Conservation (phyloP, 2,797 vertebrate genomes). For the Menidia menidia region DNA sequence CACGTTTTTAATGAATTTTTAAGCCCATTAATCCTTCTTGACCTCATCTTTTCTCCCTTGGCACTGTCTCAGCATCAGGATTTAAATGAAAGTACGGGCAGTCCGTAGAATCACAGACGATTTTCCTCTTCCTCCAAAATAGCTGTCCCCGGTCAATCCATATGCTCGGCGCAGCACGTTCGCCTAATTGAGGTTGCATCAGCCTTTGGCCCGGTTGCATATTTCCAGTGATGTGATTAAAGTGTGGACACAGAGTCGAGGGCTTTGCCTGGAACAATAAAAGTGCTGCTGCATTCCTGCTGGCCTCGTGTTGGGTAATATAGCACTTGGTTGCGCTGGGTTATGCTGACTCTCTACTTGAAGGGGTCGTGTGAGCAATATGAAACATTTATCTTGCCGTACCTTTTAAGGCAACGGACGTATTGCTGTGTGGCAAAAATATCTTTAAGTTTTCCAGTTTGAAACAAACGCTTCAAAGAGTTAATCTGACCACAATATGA, state of each 20-base stretch:
- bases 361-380: conserved; percentile 45
- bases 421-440: neutral
- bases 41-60: conserved; percentile 1
- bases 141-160: conserved; percentile 30
- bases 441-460: conserved; percentile 4
- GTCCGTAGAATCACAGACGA: conserved; percentile 33
- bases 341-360: conserved; percentile 28
- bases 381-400: conserved; percentile 62
- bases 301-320: conserved; percentile 17
- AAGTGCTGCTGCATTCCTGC: conserved; percentile 51
- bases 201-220: conserved; percentile 21
- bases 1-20: neutral
- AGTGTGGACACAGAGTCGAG: conserved; percentile 20
- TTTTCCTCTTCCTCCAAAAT: conserved; percentile 12
- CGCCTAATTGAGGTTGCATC: conserved; percentile 48
- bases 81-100: conserved; percentile 34
- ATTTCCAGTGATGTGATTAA: conserved; percentile 49
- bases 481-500: conserved; percentile 11
- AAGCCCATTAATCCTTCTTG: conserved; percentile 1
- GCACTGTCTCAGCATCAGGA: conserved; percentile 14
- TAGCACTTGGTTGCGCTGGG: conserved; percentile 4
- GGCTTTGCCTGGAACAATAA: conserved; percentile 48
- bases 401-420: conserved; percentile 8
- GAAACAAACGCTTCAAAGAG: conserved; percentile 1
- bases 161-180: neutral